These are phyloP conservation scores for Sclerurus mexicanus DNA, from an alignment of 2,113 vertebrate species.

Conservation along the genomic window DNA sequence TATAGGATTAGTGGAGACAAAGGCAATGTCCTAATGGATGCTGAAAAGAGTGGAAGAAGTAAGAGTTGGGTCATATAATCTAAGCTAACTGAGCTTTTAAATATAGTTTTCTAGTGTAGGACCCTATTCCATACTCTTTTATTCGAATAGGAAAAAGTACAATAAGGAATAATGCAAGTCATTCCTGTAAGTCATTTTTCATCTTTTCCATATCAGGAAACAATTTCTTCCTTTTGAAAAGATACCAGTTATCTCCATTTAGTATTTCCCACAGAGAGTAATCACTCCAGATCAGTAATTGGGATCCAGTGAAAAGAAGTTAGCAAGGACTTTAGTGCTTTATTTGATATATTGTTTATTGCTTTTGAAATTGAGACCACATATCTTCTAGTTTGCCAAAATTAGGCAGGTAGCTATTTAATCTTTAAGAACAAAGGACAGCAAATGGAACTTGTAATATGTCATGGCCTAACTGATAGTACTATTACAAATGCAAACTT, in stretches of 20 bases:
- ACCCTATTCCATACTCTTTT: background rate
- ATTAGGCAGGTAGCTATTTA: conserved; percentile 58
- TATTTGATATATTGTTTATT: conserved; percentile 12
- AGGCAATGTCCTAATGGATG: background rate
- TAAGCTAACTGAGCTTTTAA: background rate
- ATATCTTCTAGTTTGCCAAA: conserved; percentile 36
- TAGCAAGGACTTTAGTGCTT: conserved; percentile 15
- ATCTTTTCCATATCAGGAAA: background rate
- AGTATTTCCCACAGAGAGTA: background rate
- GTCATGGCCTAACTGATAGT: background rate
- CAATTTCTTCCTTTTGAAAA: conserved; percentile 9
- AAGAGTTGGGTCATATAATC: background rate
- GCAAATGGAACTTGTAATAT: background rate
- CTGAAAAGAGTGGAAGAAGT: background rate
- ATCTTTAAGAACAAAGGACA: background rate
- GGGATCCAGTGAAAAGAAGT: background rate
- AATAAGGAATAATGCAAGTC: background rate
- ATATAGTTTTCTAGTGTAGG: background rate
- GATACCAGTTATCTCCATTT: background rate
- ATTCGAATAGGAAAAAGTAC: background rate
- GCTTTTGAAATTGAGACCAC: conserved; percentile 39
- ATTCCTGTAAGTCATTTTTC: background rate
- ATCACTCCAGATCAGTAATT: background rate
- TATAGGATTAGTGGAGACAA: background rate
- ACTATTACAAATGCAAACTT: background rate